These are phyloP conservation scores for Apolygus lucorum DNA, from an alignment of 1,140 invertebrate species.

Conservation along the genomic window DNA sequence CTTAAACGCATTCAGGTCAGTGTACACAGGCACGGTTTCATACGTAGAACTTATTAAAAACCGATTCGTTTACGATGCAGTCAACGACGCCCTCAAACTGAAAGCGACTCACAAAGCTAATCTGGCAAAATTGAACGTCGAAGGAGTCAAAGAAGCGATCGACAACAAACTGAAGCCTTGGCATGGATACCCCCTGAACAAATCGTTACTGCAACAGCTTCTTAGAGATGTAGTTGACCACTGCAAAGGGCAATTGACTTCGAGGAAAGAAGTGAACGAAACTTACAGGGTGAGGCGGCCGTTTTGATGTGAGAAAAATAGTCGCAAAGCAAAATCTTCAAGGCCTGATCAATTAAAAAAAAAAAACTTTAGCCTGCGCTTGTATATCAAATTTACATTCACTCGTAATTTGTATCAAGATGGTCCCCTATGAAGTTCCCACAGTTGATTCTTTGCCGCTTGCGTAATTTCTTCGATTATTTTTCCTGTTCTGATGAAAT, in stretches of 20 bases:
- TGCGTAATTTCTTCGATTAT: too few species aligned
- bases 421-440: too few species aligned
- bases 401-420: too few species aligned
- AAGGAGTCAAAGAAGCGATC: background rate
- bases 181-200: conserved; percentile 2
- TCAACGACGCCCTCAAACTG: background rate
- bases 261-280: background rate
- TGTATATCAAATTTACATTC: too few species aligned
- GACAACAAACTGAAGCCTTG: conserved; percentile 7
- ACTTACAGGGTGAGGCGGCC: background rate
- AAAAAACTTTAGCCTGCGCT: too few species aligned
- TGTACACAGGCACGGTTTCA: too few species aligned
- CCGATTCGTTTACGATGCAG: background rate
- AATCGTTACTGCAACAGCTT: background rate
- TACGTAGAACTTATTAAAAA: background rate
- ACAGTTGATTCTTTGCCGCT: too few species aligned
- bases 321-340: too few species aligned
- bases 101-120: background rate
- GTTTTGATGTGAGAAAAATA: too few species aligned
- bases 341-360: too few species aligned
- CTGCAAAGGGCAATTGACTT: background rate
- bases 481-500: too few species aligned
- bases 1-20: too few species aligned
- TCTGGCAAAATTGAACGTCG: background rate
- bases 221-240: background rate